Evolutionary conservation across 2,797 vertebrate genomes (phyloP).

Genomic region (Acanthiza pusilla): DNA sequence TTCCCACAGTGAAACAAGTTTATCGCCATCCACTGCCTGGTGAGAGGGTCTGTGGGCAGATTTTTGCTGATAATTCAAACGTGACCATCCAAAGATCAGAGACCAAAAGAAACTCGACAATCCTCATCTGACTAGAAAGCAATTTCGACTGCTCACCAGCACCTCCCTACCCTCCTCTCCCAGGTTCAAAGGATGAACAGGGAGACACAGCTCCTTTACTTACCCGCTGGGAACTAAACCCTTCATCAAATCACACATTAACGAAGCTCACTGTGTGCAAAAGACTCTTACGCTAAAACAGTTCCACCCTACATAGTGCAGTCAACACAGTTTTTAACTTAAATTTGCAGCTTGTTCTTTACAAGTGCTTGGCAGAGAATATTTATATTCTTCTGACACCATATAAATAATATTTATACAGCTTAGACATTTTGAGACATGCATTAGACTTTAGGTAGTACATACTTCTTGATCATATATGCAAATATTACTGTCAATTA

Average conservation of each 20-base stretch:
- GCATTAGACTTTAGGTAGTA: constrained; percentile 80
- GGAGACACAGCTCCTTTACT: constrained; percentile 49
- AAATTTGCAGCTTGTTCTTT: constrained; percentile 63
- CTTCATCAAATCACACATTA: constrained; percentile 57
- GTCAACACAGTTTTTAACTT: constrained; percentile 65
- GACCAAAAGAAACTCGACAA: not conserved
- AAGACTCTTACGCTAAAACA: constrained; percentile 64
- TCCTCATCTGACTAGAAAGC: not conserved
- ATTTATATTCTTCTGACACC: constrained; percentile 74
- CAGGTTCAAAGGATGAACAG: not conserved
- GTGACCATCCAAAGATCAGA: not conserved
- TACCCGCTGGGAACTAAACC: constrained; percentile 54
- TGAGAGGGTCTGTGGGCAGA: not conserved
- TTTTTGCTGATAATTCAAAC: not conserved
- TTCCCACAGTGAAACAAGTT: not conserved
- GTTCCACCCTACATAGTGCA: constrained; percentile 66
- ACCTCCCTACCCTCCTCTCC: constrained; percentile 14
- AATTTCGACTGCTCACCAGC: not conserved
- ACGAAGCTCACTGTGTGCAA: constrained; percentile 60
- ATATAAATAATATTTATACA: constrained; percentile 81
- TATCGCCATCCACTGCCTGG: not conserved
- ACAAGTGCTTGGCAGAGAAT: constrained; percentile 70
- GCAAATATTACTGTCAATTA: constrained; percentile 69
- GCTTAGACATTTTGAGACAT: constrained; percentile 79
- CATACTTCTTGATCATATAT: constrained; percentile 74